Evolutionary conservation across 2,888 invertebrate genomes (phyloP).

Genomic region (Meganola albula): DNA sequence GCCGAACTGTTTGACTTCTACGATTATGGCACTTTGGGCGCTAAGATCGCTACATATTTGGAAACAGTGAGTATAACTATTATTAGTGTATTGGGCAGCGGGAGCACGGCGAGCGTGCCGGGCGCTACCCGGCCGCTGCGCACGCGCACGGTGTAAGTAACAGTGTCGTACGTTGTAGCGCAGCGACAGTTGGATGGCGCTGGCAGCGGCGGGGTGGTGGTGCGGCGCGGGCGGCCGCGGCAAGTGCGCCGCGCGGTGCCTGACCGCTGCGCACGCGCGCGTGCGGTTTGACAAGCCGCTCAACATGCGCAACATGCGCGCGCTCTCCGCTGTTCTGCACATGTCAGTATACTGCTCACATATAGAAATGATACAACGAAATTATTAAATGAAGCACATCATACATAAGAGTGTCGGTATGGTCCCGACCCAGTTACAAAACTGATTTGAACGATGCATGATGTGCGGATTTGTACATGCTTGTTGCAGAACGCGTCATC

Average conservation of each 20-base stretch:
- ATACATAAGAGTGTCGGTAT: no score
- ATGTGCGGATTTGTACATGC: no score
- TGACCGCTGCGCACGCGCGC: slow-evolving; percentile 42
- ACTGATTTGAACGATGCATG: no score
- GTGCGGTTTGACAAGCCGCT: slow-evolving; percentile 35
- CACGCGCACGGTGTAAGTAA: no score
- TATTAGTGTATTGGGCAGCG: no score
- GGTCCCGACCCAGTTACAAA: no score
- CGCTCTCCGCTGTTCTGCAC: slow-evolving; percentile 48
- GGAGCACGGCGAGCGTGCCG: no score
- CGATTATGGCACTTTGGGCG: slow-evolving; percentile 48
- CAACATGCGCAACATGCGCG: slow-evolving; percentile 41
- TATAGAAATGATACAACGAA: no score
- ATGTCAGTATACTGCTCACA: slow-evolving; percentile 37
- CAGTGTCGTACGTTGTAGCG: no score
- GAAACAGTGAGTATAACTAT: slow-evolving; percentile 47
- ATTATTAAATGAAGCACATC: no score
- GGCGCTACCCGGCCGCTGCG: no score
- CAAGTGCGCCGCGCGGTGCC: slow-evolving; percentile 51
- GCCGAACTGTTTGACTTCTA: slow-evolving; percentile 47
- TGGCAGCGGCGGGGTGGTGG: slow-evolving; percentile 60
- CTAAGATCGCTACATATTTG: slow-evolving; percentile 56
- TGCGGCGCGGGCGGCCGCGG: slow-evolving; percentile 63
- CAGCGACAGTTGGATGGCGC: slow-evolving; percentile 45
- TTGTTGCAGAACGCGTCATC: no score